Base-by-base conservation (phyloP, 1,140 invertebrate species). In the Mesaphorura yosii region DNA sequence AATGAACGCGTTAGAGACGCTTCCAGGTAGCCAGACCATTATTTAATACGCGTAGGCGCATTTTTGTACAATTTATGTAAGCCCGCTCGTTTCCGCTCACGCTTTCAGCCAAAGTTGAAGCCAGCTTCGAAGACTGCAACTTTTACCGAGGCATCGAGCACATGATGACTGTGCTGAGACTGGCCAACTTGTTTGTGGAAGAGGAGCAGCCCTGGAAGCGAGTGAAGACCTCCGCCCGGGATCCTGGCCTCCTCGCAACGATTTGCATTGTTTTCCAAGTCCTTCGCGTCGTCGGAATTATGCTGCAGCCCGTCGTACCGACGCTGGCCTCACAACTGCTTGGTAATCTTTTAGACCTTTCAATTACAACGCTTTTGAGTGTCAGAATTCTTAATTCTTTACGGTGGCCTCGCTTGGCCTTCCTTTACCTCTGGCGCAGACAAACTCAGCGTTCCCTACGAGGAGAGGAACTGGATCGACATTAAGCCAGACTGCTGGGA, bases 141-240 rank as follows among this genome's bases (percentile, higher is more conserved):
- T 85, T 93, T 67, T 87, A 93, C 72, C 81, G 81, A 69, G 88
- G 77, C 0, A 77, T 89, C 0, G 87, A 94, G 64, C 69, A 70
- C 1, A 77, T 87, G 0, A 84, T 95, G 68, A 67, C 71, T 23
- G 73, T 78, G 3, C 69, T 95, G 7, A 80, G 84, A 65, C 69
- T 75, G 26, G 78, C 84, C 1, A 98, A 98, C 75, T 70, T 78
- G 53, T 88, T 95, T 75, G 80, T 97, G 56, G 80, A 94, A 61
- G 70, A 79, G 5, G 75, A 83, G 51, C 80, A 84, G 68, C 92
- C 93, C 0, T 98, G 94, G 94, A 74, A 81, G 58, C 72, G 97
- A 41, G 76, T 72, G n/a, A 80, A 82, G 60, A 64, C 0, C 66
- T 75, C 49, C 63, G 64, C 23, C 56, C 67, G n/a, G 64, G 70